Base-by-base conservation (phyloP, 2,888 invertebrate genomes). In the Pterobdella sp. region DNA sequence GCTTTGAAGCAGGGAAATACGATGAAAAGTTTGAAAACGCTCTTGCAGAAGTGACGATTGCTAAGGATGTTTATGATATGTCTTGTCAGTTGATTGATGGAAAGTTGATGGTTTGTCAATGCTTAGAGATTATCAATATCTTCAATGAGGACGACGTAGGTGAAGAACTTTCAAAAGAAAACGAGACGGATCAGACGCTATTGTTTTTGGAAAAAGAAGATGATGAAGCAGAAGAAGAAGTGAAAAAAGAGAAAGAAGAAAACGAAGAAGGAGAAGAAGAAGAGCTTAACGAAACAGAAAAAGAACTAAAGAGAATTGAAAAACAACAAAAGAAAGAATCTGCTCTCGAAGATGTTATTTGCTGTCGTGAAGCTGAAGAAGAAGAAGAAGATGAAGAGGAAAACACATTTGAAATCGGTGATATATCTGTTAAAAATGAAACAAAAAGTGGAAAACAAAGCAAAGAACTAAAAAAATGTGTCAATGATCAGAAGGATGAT, bases 31-130 rank as follows among this genome's bases (percentile, higher is more conserved):
- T 71, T 34, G 26, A 63, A 29, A 56, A 52, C 22, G 71, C 71
- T 7, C 34, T 63, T 29, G 26, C 71, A 0, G 71, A 71, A 60
- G 71, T 56, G 14, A 60, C 71, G 0, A 71, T 18, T n/a, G 71
- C 71, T 14, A 32, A 35, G 22, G 34, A 71, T 35, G 10, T 71
- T 10, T n/a, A 71, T 7, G 60, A 60, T 14, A 29, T 71, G 42
- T 31, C 60, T 2, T 71, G 71, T n/a, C 71, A 71, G 35, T 26
- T 71, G 63, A 32, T 71, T 36, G 71, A 71, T 34, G 71, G 71
- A 29, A 60, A 52, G 26, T 63, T 63, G 22, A 56, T 52, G 18
- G 35, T 71, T 31, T 71, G 71, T 37, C 35, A 71, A 71, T 32
- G 63, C n/a, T 29, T 52, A 32, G 71, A 71, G 31, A 71, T 71